Conservation (phyloP, 2,797 vertebrate genomes). For the Poecilia gillii region DNA sequence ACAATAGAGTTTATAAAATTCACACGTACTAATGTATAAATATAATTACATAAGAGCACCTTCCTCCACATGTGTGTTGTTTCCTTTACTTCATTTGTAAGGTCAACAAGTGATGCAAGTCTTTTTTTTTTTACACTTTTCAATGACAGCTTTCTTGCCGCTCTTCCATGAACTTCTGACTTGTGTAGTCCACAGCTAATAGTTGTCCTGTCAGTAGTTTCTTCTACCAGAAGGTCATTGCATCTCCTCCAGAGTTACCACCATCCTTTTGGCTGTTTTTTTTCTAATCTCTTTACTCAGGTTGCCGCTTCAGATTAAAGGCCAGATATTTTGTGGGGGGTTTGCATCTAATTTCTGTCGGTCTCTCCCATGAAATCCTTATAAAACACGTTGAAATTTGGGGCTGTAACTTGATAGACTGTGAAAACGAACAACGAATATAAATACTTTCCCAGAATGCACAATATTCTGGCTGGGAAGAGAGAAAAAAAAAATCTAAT, state of each 20-base stretch:
- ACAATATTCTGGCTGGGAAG: neutral
- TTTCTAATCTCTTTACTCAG: neutral
- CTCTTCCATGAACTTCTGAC: neutral
- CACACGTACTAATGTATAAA: no score
- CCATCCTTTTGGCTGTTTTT: neutral
- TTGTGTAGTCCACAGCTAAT: neutral
- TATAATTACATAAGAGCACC: neutral
- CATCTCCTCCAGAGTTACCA: neutral
- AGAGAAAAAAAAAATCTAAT: neutral
- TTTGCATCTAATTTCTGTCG: neutral
- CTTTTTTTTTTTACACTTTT: neutral
- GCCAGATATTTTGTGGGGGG: neutral
- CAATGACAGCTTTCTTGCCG: neutral
- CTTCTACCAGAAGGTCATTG: neutral
- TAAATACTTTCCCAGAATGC: neutral
- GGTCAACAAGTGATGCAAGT: no score
- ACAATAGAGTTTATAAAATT: no score
- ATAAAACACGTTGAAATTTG: neutral
- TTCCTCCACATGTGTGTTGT: neutral
- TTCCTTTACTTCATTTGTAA: neutral
- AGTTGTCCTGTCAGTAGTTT: neutral
- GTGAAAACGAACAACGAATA: neutral
- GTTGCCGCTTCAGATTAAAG: neutral
- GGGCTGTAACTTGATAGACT: neutral
- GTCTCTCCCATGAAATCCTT: neutral